Evolutionary conservation across 2,888 invertebrate genomes (phyloP).

Genomic region (Cheilosia vulpina): DNA sequence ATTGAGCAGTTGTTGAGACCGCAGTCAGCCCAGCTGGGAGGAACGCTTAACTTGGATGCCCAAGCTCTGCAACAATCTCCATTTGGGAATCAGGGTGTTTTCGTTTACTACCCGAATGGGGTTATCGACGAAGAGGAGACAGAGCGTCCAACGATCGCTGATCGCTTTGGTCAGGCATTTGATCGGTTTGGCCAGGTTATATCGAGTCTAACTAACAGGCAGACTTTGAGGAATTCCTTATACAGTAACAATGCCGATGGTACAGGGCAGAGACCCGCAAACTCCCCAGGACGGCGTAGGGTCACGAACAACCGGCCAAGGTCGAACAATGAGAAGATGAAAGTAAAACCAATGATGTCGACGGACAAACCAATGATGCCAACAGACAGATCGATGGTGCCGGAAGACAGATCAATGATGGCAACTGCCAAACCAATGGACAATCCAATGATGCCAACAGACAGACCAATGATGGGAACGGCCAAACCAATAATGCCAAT

Average conservation of each 20-base stretch:
- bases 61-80: conserved; percentile 1
- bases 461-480: neutral
- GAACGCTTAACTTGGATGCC: neutral
- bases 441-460: neutral
- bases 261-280: neutral
- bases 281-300: neutral
- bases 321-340: neutral
- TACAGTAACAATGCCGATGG: neutral
- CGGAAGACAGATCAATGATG: neutral
- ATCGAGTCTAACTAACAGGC: conserved; percentile 40
- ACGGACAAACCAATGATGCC: neutral
- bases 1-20: neutral
- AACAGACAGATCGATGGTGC: neutral
- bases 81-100: conserved; percentile 36
- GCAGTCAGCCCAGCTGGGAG: too few species aligned
- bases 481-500: neutral
- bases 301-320: neutral
- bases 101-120: conserved; percentile 56
- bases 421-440: neutral
- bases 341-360: neutral
- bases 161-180: conserved; percentile 52
- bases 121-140: conserved; percentile 3
- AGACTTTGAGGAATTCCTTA: neutral
- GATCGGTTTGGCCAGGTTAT: conserved; percentile 62
- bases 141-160: conserved; percentile 43